These are phyloP conservation scores for Dendrocopos noguchii DNA, from an alignment of 2,113 vertebrate genomes.

Conservation along the genomic window DNA sequence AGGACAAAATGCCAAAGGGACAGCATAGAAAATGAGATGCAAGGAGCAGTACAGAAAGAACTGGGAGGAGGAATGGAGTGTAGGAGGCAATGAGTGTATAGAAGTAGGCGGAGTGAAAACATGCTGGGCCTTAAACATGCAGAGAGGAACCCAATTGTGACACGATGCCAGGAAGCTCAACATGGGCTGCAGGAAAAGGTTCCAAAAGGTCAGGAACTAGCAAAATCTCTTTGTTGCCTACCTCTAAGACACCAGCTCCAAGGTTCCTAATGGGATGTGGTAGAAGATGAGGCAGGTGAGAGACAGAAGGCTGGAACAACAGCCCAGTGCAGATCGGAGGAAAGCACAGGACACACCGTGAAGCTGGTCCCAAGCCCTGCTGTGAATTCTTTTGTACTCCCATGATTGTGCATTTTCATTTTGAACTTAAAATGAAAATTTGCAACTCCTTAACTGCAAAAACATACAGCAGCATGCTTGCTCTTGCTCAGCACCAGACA, in stretches of 20 bases:
- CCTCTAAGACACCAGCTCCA: neutral
- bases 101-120: slow-evolving; percentile 12
- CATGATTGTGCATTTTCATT: neutral
- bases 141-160: neutral
- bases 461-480: neutral
- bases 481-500: neutral
- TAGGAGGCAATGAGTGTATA: slow-evolving; percentile 26
- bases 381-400: neutral
- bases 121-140: neutral
- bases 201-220: neutral
- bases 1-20: neutral
- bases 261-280: neutral
- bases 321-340: neutral
- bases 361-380: neutral
- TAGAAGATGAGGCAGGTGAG: neutral
- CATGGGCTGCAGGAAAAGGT: neutral
- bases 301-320: neutral
- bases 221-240: neutral
- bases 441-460: neutral
- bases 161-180: neutral
- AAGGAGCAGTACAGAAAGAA: neutral
- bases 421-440: neutral
- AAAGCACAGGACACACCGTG: neutral
- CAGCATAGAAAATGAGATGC: neutral
- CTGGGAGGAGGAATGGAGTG: neutral